A percentile compares a stretch with the other conserved stretches of the same genome.
Conservation (phyloP, 2,888 invertebrate species). For the Trimorus sp. region DNA sequence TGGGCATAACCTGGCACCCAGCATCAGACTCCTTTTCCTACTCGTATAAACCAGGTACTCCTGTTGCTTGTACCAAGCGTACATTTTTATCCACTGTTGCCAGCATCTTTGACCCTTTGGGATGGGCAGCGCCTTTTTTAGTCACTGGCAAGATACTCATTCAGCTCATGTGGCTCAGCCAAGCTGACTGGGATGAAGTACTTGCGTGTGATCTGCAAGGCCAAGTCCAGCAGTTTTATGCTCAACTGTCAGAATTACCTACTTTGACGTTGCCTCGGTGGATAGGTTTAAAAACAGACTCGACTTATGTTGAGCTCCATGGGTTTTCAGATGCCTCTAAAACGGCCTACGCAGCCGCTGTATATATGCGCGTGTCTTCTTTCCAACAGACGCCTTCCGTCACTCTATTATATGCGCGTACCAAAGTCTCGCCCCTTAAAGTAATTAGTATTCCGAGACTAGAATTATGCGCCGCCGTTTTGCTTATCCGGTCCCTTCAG, state of each 20-base stretch:
- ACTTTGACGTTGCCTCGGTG: background rate
- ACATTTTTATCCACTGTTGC: conserved; percentile 11
- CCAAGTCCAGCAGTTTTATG: no score
- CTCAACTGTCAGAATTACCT: no score
- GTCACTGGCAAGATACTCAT: conserved; percentile 36
- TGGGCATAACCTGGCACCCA: conserved; percentile 32
- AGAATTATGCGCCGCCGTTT: no score
- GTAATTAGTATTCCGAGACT: background rate
- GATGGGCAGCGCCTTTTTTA: conserved; percentile 37
- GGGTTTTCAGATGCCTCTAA: conserved; percentile 21
- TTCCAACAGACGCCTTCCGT: no score
- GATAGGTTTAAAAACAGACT: background rate
- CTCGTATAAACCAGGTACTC: background rate
- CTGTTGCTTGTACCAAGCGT: conserved; percentile 5
- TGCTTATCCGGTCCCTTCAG: no score
- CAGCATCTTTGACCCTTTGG: conserved; percentile 41
- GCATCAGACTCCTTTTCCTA: background rate
- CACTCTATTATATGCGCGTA: background rate
- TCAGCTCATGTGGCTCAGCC: no score
- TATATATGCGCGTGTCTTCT: background rate
- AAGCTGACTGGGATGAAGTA: background rate
- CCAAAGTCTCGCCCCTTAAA: conserved; percentile 22
- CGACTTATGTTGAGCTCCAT: background rate
- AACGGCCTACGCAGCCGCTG: background rate
- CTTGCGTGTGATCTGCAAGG: no score